Conservation (phyloP, 2,888 invertebrate genomes). For the Trimorus sp. region DNA sequence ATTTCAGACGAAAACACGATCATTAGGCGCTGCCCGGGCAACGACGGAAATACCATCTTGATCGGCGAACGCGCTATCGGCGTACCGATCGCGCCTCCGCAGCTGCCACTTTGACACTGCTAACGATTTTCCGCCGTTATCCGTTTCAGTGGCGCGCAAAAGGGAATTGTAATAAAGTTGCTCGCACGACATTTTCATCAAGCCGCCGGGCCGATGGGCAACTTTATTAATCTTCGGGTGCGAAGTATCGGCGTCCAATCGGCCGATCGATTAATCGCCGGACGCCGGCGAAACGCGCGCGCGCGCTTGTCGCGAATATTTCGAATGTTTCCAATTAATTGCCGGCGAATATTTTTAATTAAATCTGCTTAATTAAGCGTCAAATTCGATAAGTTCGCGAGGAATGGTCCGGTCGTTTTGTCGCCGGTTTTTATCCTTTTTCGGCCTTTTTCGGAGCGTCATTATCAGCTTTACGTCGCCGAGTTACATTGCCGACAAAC, state of each 20-base stretch:
- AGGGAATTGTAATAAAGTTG: conserved; percentile 64
- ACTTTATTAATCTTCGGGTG: conserved; percentile 60
- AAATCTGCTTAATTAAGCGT: conserved; percentile 32
- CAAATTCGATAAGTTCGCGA: conserved; percentile 2
- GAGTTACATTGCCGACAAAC: too few relatives aligned
- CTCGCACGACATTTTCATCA: conserved; percentile 62
- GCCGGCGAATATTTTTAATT: conserved; percentile 36
- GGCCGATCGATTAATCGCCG: conserved; percentile 43
- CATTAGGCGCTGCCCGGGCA: conserved; percentile 32
- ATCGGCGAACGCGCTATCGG: conserved; percentile 53
- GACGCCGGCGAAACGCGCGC: conserved; percentile 21
- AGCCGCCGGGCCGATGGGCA: conserved; percentile 40
- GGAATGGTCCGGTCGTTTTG: too few relatives aligned
- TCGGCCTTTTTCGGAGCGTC: too few relatives aligned
- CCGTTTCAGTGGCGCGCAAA: conserved; percentile 52
- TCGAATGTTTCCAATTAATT: conserved; percentile 32
- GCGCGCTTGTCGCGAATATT: conserved; percentile 31
- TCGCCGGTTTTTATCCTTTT: too few relatives aligned
- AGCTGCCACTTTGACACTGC: conserved; percentile 58
- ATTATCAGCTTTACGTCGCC: too few relatives aligned
- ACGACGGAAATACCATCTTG: conserved; percentile 58
- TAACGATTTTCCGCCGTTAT: conserved; percentile 62
- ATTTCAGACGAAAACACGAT: conserved; percentile 44
- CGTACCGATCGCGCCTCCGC: conserved; percentile 45
- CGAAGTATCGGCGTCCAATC: conserved; percentile 37